These are phyloP conservation scores for Babyrousa celebensis DNA, from an alignment of 2,797 vertebrate species.

Conservation along the genomic window DNA sequence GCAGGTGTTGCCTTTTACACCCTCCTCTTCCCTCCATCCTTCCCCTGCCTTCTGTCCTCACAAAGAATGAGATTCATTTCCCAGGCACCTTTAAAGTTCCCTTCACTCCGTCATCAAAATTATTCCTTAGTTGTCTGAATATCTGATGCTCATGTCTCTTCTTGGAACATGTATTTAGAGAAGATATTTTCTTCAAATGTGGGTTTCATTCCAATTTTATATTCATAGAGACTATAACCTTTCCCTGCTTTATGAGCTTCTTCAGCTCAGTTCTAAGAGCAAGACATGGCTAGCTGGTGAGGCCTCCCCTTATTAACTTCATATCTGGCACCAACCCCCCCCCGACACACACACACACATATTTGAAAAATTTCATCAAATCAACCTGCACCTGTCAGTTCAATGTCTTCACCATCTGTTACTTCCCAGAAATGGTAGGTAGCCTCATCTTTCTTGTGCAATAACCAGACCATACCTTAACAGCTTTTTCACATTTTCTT, in stretches of 20 bases:
- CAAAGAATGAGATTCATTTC: not conserved
- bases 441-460: not conserved
- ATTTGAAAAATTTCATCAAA: slow-evolving; percentile 59
- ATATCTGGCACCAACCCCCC: not conserved
- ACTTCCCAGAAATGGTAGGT: slow-evolving; percentile 28
- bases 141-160: not conserved
- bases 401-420: slow-evolving; percentile 56
- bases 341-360: slow-evolving; percentile 38
- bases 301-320: slow-evolving; percentile 26
- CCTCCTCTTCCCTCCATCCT: not conserved
- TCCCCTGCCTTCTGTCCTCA: not conserved
- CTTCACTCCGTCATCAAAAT: slow-evolving; percentile 3
- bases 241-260: not conserved
- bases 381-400: slow-evolving; percentile 37
- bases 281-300: not conserved
- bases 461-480: not conserved
- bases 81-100: slow-evolving; percentile 5
- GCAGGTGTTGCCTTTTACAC: not conserved
- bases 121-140: not conserved
- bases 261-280: not conserved
- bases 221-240: not conserved
- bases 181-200: not conserved
- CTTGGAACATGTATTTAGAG: not conserved
- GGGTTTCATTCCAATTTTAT: not conserved
- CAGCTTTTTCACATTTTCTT: not conserved